Conservation (phyloP, 2,797 vertebrate species). For the Tamandua tetradactyla region DNA sequence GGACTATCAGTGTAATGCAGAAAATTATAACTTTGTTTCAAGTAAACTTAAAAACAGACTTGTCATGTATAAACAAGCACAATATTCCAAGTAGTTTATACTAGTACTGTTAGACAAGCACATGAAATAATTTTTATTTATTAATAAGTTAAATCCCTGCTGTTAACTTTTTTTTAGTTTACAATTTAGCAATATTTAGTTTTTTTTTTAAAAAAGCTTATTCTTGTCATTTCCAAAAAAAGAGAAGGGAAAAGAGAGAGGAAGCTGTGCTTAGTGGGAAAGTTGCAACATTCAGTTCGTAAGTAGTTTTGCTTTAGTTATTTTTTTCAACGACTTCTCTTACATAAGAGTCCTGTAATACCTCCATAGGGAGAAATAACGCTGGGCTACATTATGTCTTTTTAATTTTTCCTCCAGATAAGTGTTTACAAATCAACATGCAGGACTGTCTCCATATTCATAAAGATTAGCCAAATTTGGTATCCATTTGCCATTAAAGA, state of each 20-base stretch:
- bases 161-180: slow-evolving; percentile 44
- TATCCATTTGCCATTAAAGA: slow-evolving; percentile 81
- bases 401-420: slow-evolving; percentile 82
- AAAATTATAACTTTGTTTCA: slow-evolving; percentile 26
- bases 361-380: slow-evolving; percentile 80
- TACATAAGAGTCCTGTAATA: slow-evolving; percentile 79
- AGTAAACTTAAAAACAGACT: slow-evolving; percentile 35
- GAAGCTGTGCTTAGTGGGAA: slow-evolving; percentile 67
- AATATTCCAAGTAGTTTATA: slow-evolving; percentile 2
- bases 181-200: slow-evolving; percentile 47
- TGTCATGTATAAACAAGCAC: slow-evolving; percentile 19
- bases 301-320: slow-evolving; percentile 65
- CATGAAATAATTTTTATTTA: background rate
- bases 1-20: background rate
- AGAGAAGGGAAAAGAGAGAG: slow-evolving; percentile 68
- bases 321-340: slow-evolving; percentile 76
- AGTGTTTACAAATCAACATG: slow-evolving; percentile 76
- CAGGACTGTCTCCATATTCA: slow-evolving; percentile 72
- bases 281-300: slow-evolving; percentile 61
- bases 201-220: slow-evolving; percentile 57
- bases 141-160: slow-evolving; percentile 7
- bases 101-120: background rate
- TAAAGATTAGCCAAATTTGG: slow-evolving; percentile 74
- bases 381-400: slow-evolving; percentile 64
- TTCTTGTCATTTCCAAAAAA: slow-evolving; percentile 72